Evolutionary conservation across 2,797 vertebrate genomes (phyloP).

Genomic region (Acestrorhynchus altus): DNA sequence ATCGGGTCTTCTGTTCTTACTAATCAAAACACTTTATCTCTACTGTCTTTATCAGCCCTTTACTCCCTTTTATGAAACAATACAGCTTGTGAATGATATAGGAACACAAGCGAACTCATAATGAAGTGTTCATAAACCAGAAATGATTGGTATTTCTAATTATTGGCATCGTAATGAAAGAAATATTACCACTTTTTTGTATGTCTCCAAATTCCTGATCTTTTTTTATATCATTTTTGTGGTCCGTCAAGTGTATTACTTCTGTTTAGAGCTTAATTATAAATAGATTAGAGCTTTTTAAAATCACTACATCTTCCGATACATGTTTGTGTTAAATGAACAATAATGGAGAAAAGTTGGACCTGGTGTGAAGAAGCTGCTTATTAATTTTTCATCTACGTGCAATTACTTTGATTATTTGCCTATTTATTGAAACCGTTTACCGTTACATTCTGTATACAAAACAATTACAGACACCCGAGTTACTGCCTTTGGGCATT

Average conservation of each 20-base stretch:
- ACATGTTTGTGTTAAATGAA: too few relatives aligned
- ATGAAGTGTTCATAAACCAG: background rate
- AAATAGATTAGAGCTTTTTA: too few relatives aligned
- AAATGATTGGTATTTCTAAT: too few relatives aligned
- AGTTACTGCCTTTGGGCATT: background rate
- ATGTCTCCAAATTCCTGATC: too few relatives aligned
- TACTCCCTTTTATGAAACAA: constrained; percentile 57
- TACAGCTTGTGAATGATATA: constrained; percentile 79
- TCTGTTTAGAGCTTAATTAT: too few relatives aligned
- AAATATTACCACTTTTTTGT: too few relatives aligned
- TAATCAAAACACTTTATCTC: constrained; percentile 21
- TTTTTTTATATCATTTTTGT: too few relatives aligned
- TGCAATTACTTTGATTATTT: background rate
- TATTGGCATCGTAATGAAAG: too few relatives aligned
- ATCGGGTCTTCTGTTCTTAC: constrained; percentile 16
- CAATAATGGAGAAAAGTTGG: too few relatives aligned
- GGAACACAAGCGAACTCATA: background rate
- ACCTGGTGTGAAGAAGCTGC: background rate
- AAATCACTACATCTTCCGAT: too few relatives aligned
- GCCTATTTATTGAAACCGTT: background rate
- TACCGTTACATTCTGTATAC: background rate
- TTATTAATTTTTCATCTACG: background rate
- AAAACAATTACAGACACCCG: background rate
- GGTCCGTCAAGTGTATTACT: too few relatives aligned
- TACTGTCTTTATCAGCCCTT: constrained; percentile 33